A percentile compares a stretch with the other conserved stretches of the same genome.
Conservation (phyloP, 23 tunicate genomes). For the Ciona savignyi region DNA sequence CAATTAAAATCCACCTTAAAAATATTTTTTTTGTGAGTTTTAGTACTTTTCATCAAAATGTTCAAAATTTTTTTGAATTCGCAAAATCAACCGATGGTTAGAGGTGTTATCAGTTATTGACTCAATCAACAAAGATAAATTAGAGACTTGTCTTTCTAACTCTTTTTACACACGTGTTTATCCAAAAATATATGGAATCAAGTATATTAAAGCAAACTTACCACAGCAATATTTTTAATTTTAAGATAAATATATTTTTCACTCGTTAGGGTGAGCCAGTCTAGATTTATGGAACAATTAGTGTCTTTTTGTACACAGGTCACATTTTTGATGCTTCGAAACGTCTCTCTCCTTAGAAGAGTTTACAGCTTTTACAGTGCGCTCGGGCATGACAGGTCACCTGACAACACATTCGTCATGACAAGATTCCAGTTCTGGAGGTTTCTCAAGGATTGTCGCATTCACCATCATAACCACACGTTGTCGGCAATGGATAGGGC, state of each 20-base stretch:
- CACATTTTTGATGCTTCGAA: conserved; percentile 55
- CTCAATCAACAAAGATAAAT: too few species aligned
- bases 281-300: not conserved
- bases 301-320: conserved; percentile 43
- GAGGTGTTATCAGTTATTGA: too few species aligned
- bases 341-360: conserved; percentile 61
- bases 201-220: too few species aligned
- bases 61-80: too few species aligned
- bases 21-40: too few species aligned
- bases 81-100: too few species aligned
- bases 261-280: not conserved
- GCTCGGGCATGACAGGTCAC: conserved; percentile 83
- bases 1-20: too few species aligned
- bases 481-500: conserved; percentile 69
- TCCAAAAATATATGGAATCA: too few species aligned
- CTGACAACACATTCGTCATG: conserved; percentile 96
- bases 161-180: too few species aligned
- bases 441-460: conserved; percentile 82
- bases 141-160: too few species aligned
- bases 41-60: too few species aligned
- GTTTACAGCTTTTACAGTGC: conserved; percentile 96
- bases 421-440: conserved; percentile 94
- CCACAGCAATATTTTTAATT: not conserved
- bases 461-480: conserved; percentile 60
- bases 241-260: not conserved